phyloP scores from a whole-genome alignment of 2,113 vertebrate species.

The Montifringilla adamsi region DNA sequence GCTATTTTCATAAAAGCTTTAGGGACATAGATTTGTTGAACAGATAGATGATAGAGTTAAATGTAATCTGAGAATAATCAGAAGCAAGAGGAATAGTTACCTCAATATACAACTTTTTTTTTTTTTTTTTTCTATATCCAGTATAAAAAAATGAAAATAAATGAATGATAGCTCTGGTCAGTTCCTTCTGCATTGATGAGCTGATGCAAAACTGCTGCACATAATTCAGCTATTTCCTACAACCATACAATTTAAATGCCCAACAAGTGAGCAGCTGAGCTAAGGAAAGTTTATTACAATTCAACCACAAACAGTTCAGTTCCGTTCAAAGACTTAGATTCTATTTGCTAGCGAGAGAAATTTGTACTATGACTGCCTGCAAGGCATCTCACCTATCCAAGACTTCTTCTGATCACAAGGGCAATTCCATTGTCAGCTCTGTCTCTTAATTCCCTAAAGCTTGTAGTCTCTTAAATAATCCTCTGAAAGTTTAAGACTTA shows the following conservation, averaged over 20 bases:
- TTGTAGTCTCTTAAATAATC: slow-evolving; percentile 2
- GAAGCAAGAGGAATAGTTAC: not conserved
- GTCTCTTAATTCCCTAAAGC: not conserved
- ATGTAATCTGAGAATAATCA: not conserved
- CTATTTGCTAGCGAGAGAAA: not conserved
- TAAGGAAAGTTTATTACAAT: not conserved
- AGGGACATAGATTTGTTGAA: slow-evolving; percentile 1
- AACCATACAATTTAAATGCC: slow-evolving; percentile 8
- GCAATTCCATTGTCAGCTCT: not conserved
- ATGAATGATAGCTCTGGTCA: not conserved
- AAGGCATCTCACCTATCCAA: not conserved
- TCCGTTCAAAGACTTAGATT: not conserved
- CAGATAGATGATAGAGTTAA: not conserved
- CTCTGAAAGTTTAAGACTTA: slow-evolving; percentile 5
- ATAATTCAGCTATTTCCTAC: slow-evolving; percentile 19
- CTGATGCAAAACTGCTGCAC: not conserved
- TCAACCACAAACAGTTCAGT: not conserved
- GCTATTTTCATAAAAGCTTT: slow-evolving; percentile 35
- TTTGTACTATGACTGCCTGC: not conserved
- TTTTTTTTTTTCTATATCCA: not conserved
- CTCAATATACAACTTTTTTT: not conserved
- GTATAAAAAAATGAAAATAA: slow-evolving; percentile 2
- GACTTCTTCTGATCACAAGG: not conserved
- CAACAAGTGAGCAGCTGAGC: not conserved
- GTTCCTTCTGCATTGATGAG: not conserved